Conservation (phyloP, 2,113 vertebrate species). For the Recurvirostra avosetta region DNA sequence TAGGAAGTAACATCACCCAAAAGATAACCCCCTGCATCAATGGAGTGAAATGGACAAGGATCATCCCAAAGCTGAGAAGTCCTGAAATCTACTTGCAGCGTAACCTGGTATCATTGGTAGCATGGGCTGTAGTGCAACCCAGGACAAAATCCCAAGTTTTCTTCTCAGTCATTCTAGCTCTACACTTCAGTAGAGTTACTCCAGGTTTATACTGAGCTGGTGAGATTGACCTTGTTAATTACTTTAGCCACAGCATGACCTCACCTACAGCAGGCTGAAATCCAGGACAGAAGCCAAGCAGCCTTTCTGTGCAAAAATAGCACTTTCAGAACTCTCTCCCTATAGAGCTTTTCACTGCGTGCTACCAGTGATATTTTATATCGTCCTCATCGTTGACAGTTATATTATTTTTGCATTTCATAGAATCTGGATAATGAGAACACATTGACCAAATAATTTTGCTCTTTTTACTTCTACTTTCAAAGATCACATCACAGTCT, state of each 20-base stretch:
- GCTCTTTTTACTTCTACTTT: background rate
- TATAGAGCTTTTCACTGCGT: background rate
- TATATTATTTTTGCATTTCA: background rate
- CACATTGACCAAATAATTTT: background rate
- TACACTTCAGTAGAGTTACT: background rate
- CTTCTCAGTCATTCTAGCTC: background rate
- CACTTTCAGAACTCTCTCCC: background rate
- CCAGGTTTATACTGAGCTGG: background rate
- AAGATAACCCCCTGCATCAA: background rate
- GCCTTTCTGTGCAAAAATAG: background rate
- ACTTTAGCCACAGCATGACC: conserved; percentile 12
- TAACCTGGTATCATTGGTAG: background rate
- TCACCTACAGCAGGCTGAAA: background rate
- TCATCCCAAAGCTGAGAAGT: background rate
- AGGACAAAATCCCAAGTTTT: background rate
- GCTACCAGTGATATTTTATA: background rate
- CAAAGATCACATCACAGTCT: background rate
- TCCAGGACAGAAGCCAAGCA: conserved; percentile 1
- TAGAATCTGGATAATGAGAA: background rate
- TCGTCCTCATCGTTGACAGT: background rate
- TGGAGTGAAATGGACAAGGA: background rate
- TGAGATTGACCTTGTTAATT: conserved; percentile 31
- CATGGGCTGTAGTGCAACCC: background rate
- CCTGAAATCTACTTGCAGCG: background rate
- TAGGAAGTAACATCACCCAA: background rate